Conservation (phyloP, 2,888 invertebrate species). For the Autographa pulchrina region DNA sequence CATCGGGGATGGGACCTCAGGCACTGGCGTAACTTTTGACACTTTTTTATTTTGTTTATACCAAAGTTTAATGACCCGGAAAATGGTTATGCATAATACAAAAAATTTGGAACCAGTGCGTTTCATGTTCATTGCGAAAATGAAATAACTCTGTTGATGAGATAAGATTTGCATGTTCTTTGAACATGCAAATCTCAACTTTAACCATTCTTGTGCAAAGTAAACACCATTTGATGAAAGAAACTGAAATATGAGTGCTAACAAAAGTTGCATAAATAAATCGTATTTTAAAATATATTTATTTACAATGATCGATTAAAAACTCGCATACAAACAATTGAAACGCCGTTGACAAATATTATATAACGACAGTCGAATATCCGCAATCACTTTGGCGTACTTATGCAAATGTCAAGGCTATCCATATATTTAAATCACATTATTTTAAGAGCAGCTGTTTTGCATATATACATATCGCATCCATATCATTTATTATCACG, state of each 20-base stretch:
- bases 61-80: slow-evolving; percentile 59
- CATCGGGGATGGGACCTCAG: slow-evolving; percentile 17
- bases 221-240: too few species aligned
- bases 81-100: slow-evolving; percentile 28
- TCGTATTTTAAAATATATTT: too few species aligned
- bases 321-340: slow-evolving; percentile 2
- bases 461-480: slow-evolving; percentile 41
- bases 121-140: not conserved
- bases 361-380: slow-evolving; percentile 38
- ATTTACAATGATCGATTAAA: not conserved
- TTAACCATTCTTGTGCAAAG: too few species aligned
- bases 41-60: slow-evolving; percentile 33
- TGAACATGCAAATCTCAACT: slow-evolving; percentile 10
- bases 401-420: slow-evolving; percentile 58
- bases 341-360: slow-evolving; percentile 16
- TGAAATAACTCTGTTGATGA: slow-evolving; percentile 8
- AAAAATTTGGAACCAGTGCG: not conserved
- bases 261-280: too few species aligned
- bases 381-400: slow-evolving; percentile 39
- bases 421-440: slow-evolving; percentile 35
- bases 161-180: slow-evolving; percentile 23
- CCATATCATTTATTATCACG: slow-evolving; percentile 25
- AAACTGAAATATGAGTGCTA: too few species aligned
- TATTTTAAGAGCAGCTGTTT: slow-evolving; percentile 38
- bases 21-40: slow-evolving; percentile 14